Evolutionary conservation across 2,888 invertebrate genomes (phyloP).

Genomic region (Pecten maximus): DNA sequence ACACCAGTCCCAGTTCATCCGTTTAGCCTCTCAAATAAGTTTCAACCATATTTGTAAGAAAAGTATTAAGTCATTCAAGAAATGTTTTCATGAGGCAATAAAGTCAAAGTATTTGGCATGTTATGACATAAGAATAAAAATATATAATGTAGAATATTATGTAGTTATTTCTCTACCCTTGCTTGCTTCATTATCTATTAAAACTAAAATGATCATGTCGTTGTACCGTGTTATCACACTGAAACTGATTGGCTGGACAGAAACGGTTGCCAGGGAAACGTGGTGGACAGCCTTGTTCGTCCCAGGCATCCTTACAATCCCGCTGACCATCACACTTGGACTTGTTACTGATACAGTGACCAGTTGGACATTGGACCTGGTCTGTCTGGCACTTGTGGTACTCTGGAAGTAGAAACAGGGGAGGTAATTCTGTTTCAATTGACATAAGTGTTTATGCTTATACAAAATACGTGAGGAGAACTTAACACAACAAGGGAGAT

Average conservation of each 20-base stretch:
- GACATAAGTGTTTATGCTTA: too few relatives aligned
- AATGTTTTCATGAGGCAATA: too few relatives aligned
- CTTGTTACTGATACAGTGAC: constrained; percentile 89
- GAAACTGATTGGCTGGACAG: constrained; percentile 94
- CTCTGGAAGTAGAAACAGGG: constrained; percentile 55
- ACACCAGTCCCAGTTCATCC: too few relatives aligned
- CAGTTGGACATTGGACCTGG: constrained; percentile 90
- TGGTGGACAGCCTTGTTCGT: constrained; percentile 88
- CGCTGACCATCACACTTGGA: constrained; percentile 80
- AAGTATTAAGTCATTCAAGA: too few relatives aligned
- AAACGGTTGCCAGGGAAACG: constrained; percentile 93
- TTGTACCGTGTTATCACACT: constrained; percentile 91
- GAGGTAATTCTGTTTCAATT: neutral
- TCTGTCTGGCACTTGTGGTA: constrained; percentile 85
- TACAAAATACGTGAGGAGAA: neutral
- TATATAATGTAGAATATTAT: too few relatives aligned
- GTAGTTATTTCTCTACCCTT: too few relatives aligned
- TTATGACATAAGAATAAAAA: too few relatives aligned
- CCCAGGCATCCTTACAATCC: constrained; percentile 81
- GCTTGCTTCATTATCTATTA: too few relatives aligned
- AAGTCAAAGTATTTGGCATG: too few relatives aligned
- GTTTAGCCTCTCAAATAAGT: too few relatives aligned
- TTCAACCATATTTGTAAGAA: too few relatives aligned
- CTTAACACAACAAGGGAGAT: neutral
- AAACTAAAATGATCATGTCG: too few relatives aligned